phyloP scores from a whole-genome alignment of 37 sponge, comb jelly and placozoan genomes.

The Ephydatia muelleri region DNA sequence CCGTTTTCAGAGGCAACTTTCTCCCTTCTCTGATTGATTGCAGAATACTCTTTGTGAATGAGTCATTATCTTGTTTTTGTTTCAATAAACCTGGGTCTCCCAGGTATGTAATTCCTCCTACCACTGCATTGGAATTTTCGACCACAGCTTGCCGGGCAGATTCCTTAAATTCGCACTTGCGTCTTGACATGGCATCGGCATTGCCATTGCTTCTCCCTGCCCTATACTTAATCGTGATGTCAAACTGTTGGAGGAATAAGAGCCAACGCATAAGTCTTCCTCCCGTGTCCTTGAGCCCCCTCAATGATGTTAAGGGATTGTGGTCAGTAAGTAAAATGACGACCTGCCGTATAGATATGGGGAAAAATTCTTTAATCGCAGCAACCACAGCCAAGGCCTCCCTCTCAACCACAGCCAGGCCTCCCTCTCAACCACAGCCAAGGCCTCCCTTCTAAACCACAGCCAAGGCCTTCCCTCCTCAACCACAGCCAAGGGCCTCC shows the following conservation, averaged over 20 bases:
- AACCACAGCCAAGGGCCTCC: too few relatives aligned
- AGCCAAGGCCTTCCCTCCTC: slow-evolving; percentile 38
- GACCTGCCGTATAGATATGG: slow-evolving; percentile 44
- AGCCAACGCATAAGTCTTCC: slow-evolving; percentile 31
- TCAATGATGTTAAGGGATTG: slow-evolving; percentile 33
- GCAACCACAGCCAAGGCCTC: slow-evolving; percentile 46
- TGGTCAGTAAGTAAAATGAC: slow-evolving; percentile 38
- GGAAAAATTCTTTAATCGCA: slow-evolving; percentile 29
- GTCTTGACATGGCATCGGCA: slow-evolving; percentile 31
- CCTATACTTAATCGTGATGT: slow-evolving; percentile 22
- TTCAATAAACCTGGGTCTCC: not conserved
- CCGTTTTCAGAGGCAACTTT: not conserved
- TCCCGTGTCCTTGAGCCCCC: slow-evolving; percentile 20
- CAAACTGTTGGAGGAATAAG: slow-evolving; percentile 39
- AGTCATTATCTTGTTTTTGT: not conserved
- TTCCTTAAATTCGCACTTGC: not conserved
- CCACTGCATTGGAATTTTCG: not conserved
- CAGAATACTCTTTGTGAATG: not conserved
- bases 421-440: slow-evolving; percentile 46
- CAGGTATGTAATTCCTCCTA: not conserved
- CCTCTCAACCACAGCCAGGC: slow-evolving; percentile 35
- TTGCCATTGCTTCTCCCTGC: slow-evolving; percentile 29
- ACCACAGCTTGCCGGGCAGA: not conserved
- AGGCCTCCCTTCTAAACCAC: slow-evolving; percentile 37
- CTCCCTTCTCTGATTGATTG: not conserved